A percentile compares a stretch with the other conserved stretches of the same genome.
phyloP scores from a whole-genome alignment of 2,888 invertebrate species.

The Uloborus plumipes region DNA sequence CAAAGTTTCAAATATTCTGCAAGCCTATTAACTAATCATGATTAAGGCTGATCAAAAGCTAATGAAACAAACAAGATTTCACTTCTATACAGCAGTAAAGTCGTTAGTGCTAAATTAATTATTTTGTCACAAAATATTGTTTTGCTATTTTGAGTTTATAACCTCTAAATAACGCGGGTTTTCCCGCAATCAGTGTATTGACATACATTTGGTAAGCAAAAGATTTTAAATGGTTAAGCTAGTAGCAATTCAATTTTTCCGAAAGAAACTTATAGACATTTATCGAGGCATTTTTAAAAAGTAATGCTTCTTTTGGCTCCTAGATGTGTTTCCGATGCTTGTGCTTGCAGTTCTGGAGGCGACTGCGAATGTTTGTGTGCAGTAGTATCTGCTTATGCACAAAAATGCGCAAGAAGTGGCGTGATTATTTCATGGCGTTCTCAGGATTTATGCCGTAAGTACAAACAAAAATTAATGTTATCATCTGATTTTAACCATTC shows the following conservation, averaged over 20 bases:
- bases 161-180: too few relatives aligned
- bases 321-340: constrained; percentile 86
- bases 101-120: too few relatives aligned
- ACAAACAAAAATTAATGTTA: too few relatives aligned
- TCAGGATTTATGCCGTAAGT: constrained; percentile 86
- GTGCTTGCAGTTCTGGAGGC: constrained; percentile 89
- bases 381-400: constrained; percentile 88
- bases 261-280: neutral
- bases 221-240: neutral
- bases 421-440: constrained; percentile 86
- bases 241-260: neutral
- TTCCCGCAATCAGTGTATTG: neutral
- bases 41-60: too few relatives aligned
- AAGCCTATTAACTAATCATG: too few relatives aligned
- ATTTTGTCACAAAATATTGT: too few relatives aligned
- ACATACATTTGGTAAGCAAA: neutral
- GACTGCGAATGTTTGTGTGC: constrained; percentile 92
- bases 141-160: too few relatives aligned
- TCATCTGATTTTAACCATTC: too few relatives aligned
- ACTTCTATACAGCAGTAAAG: too few relatives aligned
- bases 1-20: too few relatives aligned
- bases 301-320: neutral
- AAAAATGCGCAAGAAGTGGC: constrained; percentile 83
- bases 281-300: neutral
- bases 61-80: too few relatives aligned